These are phyloP conservation scores for Neodiprion lecontei DNA, from an alignment of 1,140 invertebrate species.

Conservation along the genomic window DNA sequence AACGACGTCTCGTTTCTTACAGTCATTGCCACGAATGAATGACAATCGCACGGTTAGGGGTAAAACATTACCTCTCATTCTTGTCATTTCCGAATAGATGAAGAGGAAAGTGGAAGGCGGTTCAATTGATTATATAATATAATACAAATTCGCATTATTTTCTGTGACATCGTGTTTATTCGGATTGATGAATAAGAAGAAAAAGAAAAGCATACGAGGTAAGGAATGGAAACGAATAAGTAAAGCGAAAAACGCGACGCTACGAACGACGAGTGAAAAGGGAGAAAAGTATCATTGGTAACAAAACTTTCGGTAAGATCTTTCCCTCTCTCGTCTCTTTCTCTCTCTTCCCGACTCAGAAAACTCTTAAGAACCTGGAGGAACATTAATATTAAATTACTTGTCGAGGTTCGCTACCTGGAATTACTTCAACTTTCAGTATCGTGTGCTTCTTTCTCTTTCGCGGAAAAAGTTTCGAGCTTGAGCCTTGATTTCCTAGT, in stretches of 20 bases:
- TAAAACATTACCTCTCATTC: too few relatives aligned
- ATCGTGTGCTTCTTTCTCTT: neutral
- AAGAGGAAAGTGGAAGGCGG: too few relatives aligned
- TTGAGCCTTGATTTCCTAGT: neutral
- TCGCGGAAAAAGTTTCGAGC: neutral
- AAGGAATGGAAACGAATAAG: neutral
- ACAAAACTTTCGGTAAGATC: neutral
- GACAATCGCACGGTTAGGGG: too few relatives aligned
- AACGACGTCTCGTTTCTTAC: too few relatives aligned
- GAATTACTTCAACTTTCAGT: neutral
- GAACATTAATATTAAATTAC: constrained; percentile 8
- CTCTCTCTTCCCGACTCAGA: neutral
- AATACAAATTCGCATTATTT: neutral
- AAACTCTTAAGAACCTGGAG: constrained; percentile 5
- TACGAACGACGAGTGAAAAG: neutral
- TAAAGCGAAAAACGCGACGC: neutral
- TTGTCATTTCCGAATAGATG: too few relatives aligned
- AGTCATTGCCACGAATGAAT: too few relatives aligned
- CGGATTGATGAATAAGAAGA: neutral
- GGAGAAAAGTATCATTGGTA: neutral
- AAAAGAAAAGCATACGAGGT: too few relatives aligned
- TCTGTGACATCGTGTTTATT: neutral
- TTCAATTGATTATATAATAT: too few relatives aligned
- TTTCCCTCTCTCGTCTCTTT: neutral
- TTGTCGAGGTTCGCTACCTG: constrained; percentile 4